These are phyloP conservation scores for Rallus crepitans DNA, from an alignment of 2,797 vertebrate species.

Conservation along the genomic window DNA sequence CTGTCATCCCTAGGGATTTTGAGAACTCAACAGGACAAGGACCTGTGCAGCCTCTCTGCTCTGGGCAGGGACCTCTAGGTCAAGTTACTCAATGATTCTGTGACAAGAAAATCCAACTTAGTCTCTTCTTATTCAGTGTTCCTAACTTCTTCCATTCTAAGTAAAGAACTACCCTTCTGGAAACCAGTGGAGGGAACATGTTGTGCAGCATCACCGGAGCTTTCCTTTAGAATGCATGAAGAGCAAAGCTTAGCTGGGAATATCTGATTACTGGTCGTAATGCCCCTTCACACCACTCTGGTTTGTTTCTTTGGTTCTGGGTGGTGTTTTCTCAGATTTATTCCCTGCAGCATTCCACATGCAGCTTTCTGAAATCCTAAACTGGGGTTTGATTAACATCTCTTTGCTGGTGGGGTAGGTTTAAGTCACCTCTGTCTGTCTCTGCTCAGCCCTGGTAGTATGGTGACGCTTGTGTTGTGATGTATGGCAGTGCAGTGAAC, in stretches of 20 bases:
- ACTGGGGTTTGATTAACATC: background rate
- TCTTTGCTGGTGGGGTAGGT: background rate
- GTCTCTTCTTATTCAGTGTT: background rate
- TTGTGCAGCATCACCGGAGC: fast-evolving
- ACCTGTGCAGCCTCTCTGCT: background rate
- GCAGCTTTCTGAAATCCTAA: background rate
- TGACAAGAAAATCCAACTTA: background rate
- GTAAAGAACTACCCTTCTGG: background rate
- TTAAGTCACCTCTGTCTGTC: background rate
- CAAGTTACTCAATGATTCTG: background rate
- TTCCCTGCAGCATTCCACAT: background rate
- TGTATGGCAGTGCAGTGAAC: background rate
- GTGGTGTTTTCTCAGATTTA: background rate
- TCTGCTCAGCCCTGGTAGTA: background rate
- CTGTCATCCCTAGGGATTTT: background rate
- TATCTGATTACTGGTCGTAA: background rate
- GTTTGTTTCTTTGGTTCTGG: background rate
- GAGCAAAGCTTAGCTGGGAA: background rate
- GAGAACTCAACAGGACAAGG: background rate
- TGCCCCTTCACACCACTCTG: background rate
- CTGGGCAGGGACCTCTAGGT: background rate
- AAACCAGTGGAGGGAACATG: background rate
- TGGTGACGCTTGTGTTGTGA: background rate
- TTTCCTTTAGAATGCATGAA: background rate
- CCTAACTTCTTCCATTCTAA: background rate